These are phyloP conservation scores for Caenorhabditis doughertyi DNA, from an alignment of 2,888 invertebrate species.

Conservation along the genomic window DNA sequence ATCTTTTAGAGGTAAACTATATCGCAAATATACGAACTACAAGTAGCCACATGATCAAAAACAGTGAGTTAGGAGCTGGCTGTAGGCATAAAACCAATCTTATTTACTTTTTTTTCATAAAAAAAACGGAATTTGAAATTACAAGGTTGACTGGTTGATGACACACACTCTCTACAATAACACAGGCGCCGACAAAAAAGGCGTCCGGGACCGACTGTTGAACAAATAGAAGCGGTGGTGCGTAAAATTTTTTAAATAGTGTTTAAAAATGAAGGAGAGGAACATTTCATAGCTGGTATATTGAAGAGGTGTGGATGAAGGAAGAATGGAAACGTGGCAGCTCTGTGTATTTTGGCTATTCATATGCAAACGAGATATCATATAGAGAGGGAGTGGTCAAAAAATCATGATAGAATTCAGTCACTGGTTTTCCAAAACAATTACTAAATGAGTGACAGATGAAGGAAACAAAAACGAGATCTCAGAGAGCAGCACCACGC, in stretches of 20 bases:
- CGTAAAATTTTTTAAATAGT: constrained; percentile 26
- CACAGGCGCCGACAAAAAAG: constrained; percentile 48
- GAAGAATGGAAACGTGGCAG: not conserved
- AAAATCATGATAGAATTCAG: constrained; percentile 3
- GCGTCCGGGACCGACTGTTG: constrained; percentile 51
- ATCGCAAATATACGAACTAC: constrained; percentile 39
- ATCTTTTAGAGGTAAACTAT: constrained; percentile 26
- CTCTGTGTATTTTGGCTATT: not conserved
- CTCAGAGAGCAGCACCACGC: constrained; percentile 27
- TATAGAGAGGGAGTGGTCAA: not conserved
- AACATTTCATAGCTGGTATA: not conserved
- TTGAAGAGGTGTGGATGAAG: not conserved
- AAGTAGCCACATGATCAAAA: constrained; percentile 16
- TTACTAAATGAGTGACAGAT: constrained; percentile 58
- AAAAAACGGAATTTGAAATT: constrained; percentile 34
- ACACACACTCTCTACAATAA: constrained; percentile 47
- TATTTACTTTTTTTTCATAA: not conserved
- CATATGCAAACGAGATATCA: constrained; percentile 33
- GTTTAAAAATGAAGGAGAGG: not conserved
- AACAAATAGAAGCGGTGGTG: constrained; percentile 49
- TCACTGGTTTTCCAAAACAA: constrained; percentile 36
- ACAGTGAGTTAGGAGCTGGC: not conserved
- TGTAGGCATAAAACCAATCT: not conserved
- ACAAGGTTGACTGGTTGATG: constrained; percentile 35
- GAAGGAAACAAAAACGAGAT: constrained; percentile 34